Percentiles rank a stretch among this genome's conserved stretches.
phyloP scores from a whole-genome alignment of 2,797 vertebrate genomes.

The Falco novaeseelandiae region DNA sequence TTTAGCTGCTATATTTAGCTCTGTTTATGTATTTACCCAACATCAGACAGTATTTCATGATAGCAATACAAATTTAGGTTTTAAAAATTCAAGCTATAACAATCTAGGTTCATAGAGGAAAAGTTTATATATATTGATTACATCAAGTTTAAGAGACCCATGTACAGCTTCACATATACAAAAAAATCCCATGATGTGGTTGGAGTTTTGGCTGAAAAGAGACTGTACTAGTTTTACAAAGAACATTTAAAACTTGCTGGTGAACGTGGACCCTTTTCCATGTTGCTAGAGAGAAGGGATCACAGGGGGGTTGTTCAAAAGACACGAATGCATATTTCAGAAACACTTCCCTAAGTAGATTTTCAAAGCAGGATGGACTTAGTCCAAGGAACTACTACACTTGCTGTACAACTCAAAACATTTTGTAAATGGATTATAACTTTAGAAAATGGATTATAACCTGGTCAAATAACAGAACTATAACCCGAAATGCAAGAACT shows the following conservation, averaged over 20 bases:
- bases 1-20: not conserved
- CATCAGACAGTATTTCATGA: not conserved
- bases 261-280: not conserved
- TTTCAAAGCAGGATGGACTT: not conserved
- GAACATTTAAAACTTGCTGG: not conserved
- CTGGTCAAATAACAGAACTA: not conserved
- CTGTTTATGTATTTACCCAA: not conserved
- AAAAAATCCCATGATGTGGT: rapidly evolving
- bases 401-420: not conserved
- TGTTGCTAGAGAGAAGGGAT: not conserved
- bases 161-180: not conserved
- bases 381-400: not conserved
- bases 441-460: not conserved
- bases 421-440: too few relatives aligned
- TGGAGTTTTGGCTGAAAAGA: not conserved
- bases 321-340: not conserved
- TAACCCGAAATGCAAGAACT: not conserved
- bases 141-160: not conserved
- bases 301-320: not conserved
- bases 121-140: not conserved
- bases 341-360: not conserved
- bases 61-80: not conserved
- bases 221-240: not conserved
- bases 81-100: not conserved
- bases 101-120: not conserved